A percentile compares a stretch with the other conserved stretches of the same genome.
phyloP scores from a whole-genome alignment of 1,140 invertebrate species.

The Semibalanus balanoides region DNA sequence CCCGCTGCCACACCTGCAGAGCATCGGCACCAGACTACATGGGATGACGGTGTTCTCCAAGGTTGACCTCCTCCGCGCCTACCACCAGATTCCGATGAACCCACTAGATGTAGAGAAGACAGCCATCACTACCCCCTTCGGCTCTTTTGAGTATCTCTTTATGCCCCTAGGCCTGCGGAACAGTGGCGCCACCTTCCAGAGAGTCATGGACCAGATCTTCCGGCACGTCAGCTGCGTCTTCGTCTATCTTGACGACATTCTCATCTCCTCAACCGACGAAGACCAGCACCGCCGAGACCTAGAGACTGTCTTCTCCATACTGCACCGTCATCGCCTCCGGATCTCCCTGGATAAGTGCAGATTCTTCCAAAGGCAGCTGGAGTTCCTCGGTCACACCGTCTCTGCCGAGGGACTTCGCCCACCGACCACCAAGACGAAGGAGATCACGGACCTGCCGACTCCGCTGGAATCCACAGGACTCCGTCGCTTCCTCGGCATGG shows the following conservation, averaged over 20 bases:
- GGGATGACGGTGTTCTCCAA: constrained; percentile 5
- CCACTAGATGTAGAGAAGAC: constrained; percentile 7
- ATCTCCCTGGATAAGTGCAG: neutral
- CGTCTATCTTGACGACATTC: too few relatives aligned
- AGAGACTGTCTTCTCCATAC: neutral
- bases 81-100: constrained; percentile 10
- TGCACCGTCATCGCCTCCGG: neutral
- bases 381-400: neutral
- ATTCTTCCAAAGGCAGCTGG: neutral
- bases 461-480: constrained; percentile 10
- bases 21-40: neutral
- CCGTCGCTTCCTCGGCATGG: too few relatives aligned
- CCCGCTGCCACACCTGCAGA: constrained; percentile 8
- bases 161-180: constrained; percentile 11
- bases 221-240: neutral
- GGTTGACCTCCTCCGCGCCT: constrained; percentile 6
- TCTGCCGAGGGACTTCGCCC: neutral
- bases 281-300: neutral
- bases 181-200: constrained; percentile 8
- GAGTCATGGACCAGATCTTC: neutral
- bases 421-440: neutral
- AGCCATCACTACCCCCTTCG: constrained; percentile 9
- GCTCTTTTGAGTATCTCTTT: constrained; percentile 7
- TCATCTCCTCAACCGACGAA: neutral
- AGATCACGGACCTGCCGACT: neutral